A percentile compares a stretch with the other conserved stretches of the same genome.
These are phyloP conservation scores for Miltochrista miniata DNA, from an alignment of 2,888 invertebrate genomes.

Conservation along the genomic window DNA sequence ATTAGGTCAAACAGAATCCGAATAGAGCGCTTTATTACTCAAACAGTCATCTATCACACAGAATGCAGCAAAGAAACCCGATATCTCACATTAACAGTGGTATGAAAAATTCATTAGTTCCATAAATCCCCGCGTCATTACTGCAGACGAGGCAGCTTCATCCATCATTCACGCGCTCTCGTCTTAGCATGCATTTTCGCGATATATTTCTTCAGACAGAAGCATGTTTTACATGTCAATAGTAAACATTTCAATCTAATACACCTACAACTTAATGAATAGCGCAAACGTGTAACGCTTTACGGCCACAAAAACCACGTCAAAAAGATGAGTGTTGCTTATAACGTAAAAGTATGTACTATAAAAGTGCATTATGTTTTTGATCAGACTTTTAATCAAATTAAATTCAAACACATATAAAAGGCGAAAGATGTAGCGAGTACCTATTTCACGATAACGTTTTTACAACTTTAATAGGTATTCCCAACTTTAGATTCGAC, in stretches of 20 bases:
- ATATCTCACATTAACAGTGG: conserved; percentile 31
- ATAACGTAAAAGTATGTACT: too few relatives aligned
- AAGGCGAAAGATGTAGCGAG: too few relatives aligned
- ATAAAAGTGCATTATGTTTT: too few relatives aligned
- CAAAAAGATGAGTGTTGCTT: too few relatives aligned
- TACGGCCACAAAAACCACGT: background rate
- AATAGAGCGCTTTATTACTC: background rate
- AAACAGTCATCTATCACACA: conserved; percentile 26
- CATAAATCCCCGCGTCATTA: conserved; percentile 42
- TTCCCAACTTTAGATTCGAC: background rate
- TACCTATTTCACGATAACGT: too few relatives aligned
- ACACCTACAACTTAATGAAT: background rate
- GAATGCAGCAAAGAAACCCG: conserved; percentile 30
- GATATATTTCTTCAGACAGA: conserved; percentile 15
- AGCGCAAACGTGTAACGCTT: too few relatives aligned
- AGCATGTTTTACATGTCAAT: conserved; percentile 8
- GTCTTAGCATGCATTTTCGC: conserved; percentile 28
- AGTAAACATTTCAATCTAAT: background rate
- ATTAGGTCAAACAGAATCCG: background rate
- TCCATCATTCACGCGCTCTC: conserved; percentile 59
- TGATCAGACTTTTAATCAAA: too few relatives aligned
- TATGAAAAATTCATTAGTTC: conserved; percentile 42
- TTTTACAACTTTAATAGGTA: background rate
- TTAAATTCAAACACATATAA: too few relatives aligned
- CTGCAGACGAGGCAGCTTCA: conserved; percentile 41